These are phyloP conservation scores for Rhinogobius similis DNA, from an alignment of 2,113 vertebrate species.

Conservation along the genomic window DNA sequence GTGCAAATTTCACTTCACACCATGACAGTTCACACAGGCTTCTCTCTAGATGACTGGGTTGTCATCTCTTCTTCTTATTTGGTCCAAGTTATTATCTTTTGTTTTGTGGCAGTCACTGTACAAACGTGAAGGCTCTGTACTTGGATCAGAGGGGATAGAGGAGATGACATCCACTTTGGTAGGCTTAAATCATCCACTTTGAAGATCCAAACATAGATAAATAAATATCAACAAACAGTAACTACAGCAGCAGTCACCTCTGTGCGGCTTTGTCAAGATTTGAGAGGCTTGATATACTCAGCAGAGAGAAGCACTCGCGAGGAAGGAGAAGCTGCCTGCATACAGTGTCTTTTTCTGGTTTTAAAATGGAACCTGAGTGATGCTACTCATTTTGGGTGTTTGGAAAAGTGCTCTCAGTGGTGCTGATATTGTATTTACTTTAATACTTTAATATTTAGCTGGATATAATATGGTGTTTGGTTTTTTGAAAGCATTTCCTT, in stretches of 20 bases:
- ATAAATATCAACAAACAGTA: constrained; percentile 67
- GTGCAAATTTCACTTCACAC: constrained; percentile 77
- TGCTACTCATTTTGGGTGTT: constrained; percentile 6
- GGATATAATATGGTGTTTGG: not conserved
- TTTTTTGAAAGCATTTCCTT: not conserved
- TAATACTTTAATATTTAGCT: not conserved
- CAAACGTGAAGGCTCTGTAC: constrained; percentile 52
- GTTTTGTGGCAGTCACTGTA: constrained; percentile 58
- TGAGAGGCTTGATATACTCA: constrained; percentile 22
- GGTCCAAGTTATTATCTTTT: constrained; percentile 63
- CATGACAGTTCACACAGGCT: constrained; percentile 68
- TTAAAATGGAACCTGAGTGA: not conserved
- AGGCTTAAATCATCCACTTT: constrained; percentile 66
- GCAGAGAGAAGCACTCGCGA: not conserved
- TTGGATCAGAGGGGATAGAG: constrained; percentile 59
- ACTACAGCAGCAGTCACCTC: constrained; percentile 36
- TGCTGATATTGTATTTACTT: not conserved
- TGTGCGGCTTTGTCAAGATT: constrained; percentile 30
- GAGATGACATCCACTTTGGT: constrained; percentile 70
- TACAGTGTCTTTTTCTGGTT: constrained; percentile 13
- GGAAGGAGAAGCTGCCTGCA: constrained; percentile 3
- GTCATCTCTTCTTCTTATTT: constrained; percentile 51
- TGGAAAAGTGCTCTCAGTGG: not conserved
- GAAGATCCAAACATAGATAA: constrained; percentile 66
- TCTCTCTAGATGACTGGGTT: constrained; percentile 46